A percentile compares a stretch with the other conserved stretches of the same genome.
Evolutionary conservation across 2,888 invertebrate genomes (phyloP).

Genomic region (Heliconius hortense): DNA sequence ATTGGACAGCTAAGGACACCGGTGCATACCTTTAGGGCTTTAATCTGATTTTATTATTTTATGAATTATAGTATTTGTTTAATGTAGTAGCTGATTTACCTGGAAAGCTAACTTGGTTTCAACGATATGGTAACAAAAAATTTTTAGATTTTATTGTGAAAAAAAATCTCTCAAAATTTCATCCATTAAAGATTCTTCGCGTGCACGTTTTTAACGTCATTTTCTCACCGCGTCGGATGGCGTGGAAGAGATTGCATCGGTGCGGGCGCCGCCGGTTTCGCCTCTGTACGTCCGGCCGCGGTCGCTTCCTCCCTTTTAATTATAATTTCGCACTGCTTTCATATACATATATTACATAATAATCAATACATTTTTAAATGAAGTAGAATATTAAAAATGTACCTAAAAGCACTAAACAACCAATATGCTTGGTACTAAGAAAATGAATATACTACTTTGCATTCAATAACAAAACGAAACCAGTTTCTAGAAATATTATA

Average conservation of each 20-base stretch:
- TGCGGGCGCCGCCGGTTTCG: conserved; percentile 64
- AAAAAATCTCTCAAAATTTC: conserved; percentile 54
- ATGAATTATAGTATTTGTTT: conserved; percentile 50
- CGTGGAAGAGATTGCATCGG: conserved; percentile 69
- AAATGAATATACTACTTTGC: conserved; percentile 29
- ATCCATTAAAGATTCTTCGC: conserved; percentile 63
- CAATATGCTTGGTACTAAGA: conserved; percentile 13
- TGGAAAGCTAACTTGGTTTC: neutral
- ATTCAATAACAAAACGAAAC: conserved; percentile 32
- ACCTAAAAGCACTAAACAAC: neutral
- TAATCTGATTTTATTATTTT: conserved; percentile 63
- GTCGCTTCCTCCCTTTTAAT: conserved; percentile 75
- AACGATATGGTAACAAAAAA: neutral
- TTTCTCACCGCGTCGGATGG: conserved; percentile 63
- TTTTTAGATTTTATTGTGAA: conserved; percentile 10
- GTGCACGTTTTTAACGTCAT: conserved; percentile 62
- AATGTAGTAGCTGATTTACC: conserved; percentile 29
- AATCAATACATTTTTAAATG: neutral
- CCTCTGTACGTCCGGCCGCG: conserved; percentile 66
- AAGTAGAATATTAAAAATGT: neutral
- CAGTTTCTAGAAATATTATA: conserved; percentile 47
- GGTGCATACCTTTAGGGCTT: conserved; percentile 56
- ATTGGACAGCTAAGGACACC: conserved; percentile 56
- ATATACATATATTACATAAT: conserved; percentile 34
- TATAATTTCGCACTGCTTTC: conserved; percentile 68